A percentile compares a stretch with the other conserved stretches of the same genome.
Evolutionary conservation across 2,888 invertebrate genomes (phyloP).

Genomic region (Aleiodes alternator): DNA sequence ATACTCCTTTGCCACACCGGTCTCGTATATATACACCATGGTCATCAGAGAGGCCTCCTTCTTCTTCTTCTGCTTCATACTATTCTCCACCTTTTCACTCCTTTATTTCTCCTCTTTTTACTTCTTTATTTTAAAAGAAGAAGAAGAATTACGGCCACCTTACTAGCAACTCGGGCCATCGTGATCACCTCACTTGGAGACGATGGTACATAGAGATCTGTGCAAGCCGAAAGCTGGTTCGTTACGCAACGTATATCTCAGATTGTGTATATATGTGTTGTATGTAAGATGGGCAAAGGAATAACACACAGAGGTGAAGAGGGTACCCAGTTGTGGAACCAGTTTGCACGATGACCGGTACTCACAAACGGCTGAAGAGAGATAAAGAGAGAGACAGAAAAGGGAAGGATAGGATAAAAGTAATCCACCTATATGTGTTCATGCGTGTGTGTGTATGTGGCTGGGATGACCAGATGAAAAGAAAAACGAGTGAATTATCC

Average conservation of each 20-base stretch:
- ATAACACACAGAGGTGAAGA: conserved; percentile 64
- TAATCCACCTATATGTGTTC: conserved; percentile 43
- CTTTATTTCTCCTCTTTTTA: not conserved
- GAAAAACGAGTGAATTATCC: conserved; percentile 66
- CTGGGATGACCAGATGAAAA: conserved; percentile 17
- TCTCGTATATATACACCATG: conserved; percentile 59
- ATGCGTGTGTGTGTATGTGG: not conserved
- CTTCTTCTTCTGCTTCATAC: conserved; percentile 6
- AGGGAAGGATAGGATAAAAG: conserved; percentile 40
- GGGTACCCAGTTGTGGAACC: conserved; percentile 65
- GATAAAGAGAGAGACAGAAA: conserved; percentile 34
- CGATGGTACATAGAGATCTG: conserved; percentile 29
- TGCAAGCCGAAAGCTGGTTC: conserved; percentile 55
- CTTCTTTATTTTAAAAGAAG: not conserved
- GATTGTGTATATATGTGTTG: conserved; percentile 20
- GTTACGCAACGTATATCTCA: conserved; percentile 53
- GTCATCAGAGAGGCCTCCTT: conserved; percentile 28
- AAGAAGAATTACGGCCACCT: conserved; percentile 37
- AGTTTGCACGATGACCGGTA: conserved; percentile 63
- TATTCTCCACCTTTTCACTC: not conserved
- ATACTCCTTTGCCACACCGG: conserved; percentile 65
- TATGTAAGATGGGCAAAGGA: conserved; percentile 55
- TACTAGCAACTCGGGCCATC: conserved; percentile 34
- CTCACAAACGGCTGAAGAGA: conserved; percentile 50
- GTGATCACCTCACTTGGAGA: conserved; percentile 30